phyloP scores from a whole-genome alignment of 2,797 vertebrate species.

The Micromesistius poutassou region DNA sequence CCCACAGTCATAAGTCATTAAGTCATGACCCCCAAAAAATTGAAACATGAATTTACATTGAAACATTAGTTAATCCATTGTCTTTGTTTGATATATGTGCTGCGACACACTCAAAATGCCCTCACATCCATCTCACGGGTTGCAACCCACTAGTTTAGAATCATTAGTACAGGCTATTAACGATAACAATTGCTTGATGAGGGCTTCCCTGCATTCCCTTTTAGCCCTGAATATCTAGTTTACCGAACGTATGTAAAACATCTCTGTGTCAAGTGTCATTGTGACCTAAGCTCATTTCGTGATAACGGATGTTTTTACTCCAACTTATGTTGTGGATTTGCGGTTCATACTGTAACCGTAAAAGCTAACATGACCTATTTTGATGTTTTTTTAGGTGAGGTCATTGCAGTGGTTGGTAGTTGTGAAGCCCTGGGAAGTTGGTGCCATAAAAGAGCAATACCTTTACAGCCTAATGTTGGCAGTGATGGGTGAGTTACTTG shows the following conservation, averaged over 20 bases:
- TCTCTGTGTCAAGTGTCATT: background rate
- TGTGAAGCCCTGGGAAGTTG: slow-evolving; percentile 87
- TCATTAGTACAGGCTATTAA: too few relatives aligned
- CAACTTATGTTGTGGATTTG: background rate
- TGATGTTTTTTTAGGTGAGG: slow-evolving; percentile 76
- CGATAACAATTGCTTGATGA: background rate
- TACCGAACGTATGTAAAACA: background rate
- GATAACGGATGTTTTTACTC: background rate
- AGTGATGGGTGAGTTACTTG: slow-evolving; percentile 56
- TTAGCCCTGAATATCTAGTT: background rate
- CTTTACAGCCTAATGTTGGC: slow-evolving; percentile 64
- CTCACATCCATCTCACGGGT: too few relatives aligned
- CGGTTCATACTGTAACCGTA: background rate
- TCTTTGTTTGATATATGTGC: too few relatives aligned
- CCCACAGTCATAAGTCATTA: too few relatives aligned
- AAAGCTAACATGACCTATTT: background rate
- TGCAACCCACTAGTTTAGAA: too few relatives aligned
- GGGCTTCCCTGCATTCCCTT: background rate
- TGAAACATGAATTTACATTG: too few relatives aligned
- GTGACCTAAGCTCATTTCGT: background rate
- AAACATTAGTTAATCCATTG: too few relatives aligned
- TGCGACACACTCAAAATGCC: too few relatives aligned
- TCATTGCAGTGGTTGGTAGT: slow-evolving; percentile 88
- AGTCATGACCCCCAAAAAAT: too few relatives aligned
- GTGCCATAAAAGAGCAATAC: slow-evolving; percentile 82